Evolutionary conservation across 2,888 invertebrate species (phyloP).

Genomic region (Nephrocerus scutellatus): DNA sequence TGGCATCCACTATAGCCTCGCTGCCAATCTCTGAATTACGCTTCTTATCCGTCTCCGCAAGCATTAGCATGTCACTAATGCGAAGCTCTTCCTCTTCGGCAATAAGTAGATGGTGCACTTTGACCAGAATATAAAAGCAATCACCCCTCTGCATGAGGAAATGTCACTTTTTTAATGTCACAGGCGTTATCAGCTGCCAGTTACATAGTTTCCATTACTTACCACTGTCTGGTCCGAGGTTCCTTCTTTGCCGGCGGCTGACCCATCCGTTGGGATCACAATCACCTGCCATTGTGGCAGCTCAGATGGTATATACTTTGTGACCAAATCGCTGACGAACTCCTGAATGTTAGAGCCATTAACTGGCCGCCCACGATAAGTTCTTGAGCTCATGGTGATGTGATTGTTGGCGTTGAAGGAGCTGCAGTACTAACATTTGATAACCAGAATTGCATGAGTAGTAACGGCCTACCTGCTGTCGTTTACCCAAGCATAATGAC

Average conservation of each 20-base stretch:
- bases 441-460: neutral
- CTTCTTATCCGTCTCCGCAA: conserved; percentile 47
- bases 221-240: conserved; percentile 13
- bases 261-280: conserved; percentile 54
- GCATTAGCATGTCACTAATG: conserved; percentile 65
- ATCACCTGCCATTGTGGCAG: conserved; percentile 77
- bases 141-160: conserved; percentile 27
- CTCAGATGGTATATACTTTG: conserved; percentile 66
- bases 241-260: conserved; percentile 16
- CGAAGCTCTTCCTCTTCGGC: conserved; percentile 64
- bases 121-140: conserved; percentile 60
- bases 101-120: conserved; percentile 69
- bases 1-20: conserved; percentile 19
- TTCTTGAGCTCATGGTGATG: conserved; percentile 56
- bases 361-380: conserved; percentile 63
- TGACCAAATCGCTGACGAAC: conserved; percentile 68
- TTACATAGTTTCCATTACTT: conserved; percentile 6
- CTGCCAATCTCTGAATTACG: conserved; percentile 27
- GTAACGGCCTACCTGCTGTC: conserved; percentile 47
- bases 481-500: conserved; percentile 64
- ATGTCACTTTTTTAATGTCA: neutral
- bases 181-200: neutral
- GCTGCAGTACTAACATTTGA: conserved; percentile 20
- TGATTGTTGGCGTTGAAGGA: conserved; percentile 60
- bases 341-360: conserved; percentile 71